Evolutionary conservation across 2,113 vertebrate species (phyloP).

Genomic region (Acinonyx jubatus): DNA sequence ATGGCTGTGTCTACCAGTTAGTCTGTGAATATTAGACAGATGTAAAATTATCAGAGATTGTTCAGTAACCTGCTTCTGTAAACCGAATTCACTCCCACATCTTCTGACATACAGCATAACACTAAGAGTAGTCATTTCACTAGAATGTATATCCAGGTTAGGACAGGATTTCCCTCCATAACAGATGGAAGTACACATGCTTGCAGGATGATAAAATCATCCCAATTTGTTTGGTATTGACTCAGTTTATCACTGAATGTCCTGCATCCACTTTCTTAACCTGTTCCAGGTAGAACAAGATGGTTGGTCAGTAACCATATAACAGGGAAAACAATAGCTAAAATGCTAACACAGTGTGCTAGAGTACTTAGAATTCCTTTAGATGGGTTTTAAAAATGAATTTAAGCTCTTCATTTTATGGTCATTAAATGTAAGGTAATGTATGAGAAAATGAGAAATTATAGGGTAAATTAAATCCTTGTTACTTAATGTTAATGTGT

Average conservation of each 20-base stretch:
- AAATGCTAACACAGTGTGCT: not conserved
- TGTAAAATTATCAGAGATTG: not conserved
- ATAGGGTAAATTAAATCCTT: not conserved
- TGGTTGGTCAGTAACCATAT: not conserved
- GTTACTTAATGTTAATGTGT: not conserved
- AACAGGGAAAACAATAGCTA: not conserved
- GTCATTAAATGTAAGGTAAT: not conserved
- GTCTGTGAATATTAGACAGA: not conserved
- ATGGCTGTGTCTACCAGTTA: fast-evolving
- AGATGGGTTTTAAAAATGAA: not conserved
- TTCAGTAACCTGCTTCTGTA: not conserved
- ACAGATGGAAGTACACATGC: not conserved
- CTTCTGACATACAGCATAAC: not conserved
- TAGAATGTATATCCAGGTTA: not conserved
- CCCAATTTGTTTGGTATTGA: not conserved
- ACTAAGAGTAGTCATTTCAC: not conserved
- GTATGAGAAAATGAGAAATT: conserved; percentile 1
- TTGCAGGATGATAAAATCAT: not conserved
- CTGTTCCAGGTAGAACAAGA: not conserved
- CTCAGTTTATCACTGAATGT: not conserved
- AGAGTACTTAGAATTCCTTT: not conserved
- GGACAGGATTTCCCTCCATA: not conserved
- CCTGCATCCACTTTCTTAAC: not conserved
- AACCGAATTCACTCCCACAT: fast-evolving
- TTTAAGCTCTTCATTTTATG: not conserved